Base-by-base conservation (phyloP, 2,888 invertebrate species). In the Cheilosia soror region DNA sequence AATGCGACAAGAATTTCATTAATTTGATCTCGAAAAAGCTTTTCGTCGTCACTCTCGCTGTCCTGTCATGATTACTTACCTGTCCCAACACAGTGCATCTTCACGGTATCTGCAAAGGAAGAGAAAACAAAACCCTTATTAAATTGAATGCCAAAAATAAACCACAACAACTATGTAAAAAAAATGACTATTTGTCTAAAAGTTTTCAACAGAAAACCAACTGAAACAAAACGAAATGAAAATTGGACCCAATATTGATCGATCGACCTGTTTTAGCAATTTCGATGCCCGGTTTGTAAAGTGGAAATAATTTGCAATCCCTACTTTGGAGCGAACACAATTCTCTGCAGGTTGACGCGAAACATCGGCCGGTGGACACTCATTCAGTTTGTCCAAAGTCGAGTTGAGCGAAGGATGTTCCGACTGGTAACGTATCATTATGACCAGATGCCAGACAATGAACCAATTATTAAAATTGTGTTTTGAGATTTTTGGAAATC, bases 21-120 rank as follows among this genome's bases (percentile, higher is more conserved):
- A 81, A 77, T 80, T 85, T 71, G 81, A 62, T 81, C 72, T 44
- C 72, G 76, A 69, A 81, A 85, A 85, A 77, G 71, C 76, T 72
- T 85, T 81, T 77, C 65, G 57, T 66, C 63, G 44, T 72, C 76
- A 72, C 76, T 85, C 76, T 80, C 68, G 37, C 55, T 77, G 60
- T 85, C 66, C 9, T 25, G 37, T 11, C 37, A 37, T 37, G 31
- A 60, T 72, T 53, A 86, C 94, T 95, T 94, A 97, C 97, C 97
- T 95, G 93, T 97, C 97, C 97, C 97, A 97, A 93, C 97, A 97
- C 62, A 97, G 93, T 25, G 97, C 95, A 88, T 97, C 97, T 88
- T 97, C 97, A 87, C 97, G 95, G 93, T 97, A 97, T 93, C 97
- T 97, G 95, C 87, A 95, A 87, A 92, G 91, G 92, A 92, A 72